Evolutionary conservation across 1,140 invertebrate species (phyloP).

Genomic region (Achroia grisella): DNA sequence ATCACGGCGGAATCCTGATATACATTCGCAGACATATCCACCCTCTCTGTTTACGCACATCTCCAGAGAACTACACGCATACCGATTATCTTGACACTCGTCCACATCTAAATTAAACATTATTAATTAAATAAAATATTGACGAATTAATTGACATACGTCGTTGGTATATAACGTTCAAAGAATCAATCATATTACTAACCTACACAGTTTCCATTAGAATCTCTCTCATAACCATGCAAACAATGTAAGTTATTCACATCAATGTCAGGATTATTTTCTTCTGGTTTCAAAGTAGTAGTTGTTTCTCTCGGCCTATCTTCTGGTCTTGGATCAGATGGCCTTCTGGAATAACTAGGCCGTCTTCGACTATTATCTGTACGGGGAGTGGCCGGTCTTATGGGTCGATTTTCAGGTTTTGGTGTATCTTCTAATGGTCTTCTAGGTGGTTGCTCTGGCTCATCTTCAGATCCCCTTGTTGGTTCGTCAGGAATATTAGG

Average conservation of each 20-base stretch:
- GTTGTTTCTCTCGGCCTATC: constrained; percentile 30
- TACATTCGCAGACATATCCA: constrained; percentile 70
- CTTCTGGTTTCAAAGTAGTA: constrained; percentile 11
- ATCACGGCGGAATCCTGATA: constrained; percentile 51
- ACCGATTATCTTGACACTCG: constrained; percentile 86
- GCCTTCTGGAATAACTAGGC: constrained; percentile 1
- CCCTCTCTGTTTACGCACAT: constrained; percentile 85
- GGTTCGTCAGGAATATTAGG: not conserved
- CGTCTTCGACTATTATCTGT: not conserved
- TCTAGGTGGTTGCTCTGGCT: not conserved
- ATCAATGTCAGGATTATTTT: constrained; percentile 26
- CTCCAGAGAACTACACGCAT: constrained; percentile 87
- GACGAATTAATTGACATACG: not conserved
- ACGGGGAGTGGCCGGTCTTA: not conserved
- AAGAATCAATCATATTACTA: constrained; percentile 22
- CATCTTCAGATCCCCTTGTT: constrained; percentile 20
- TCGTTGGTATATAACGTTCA: too few species aligned
- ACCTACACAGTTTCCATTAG: constrained; percentile 54
- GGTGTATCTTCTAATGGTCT: constrained; percentile 6
- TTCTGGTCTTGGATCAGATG: constrained; percentile 14
- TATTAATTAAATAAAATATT: not conserved
- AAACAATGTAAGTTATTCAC: constrained; percentile 42
- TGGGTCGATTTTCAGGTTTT: constrained; percentile 6
- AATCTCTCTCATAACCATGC: constrained; percentile 49
- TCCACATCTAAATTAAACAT: constrained; percentile 84